Percentiles rank a stretch among this genome's conserved stretches.
These are phyloP conservation scores for Drosophila merina DNA, from an alignment of 2,888 invertebrate genomes.

Conservation along the genomic window DNA sequence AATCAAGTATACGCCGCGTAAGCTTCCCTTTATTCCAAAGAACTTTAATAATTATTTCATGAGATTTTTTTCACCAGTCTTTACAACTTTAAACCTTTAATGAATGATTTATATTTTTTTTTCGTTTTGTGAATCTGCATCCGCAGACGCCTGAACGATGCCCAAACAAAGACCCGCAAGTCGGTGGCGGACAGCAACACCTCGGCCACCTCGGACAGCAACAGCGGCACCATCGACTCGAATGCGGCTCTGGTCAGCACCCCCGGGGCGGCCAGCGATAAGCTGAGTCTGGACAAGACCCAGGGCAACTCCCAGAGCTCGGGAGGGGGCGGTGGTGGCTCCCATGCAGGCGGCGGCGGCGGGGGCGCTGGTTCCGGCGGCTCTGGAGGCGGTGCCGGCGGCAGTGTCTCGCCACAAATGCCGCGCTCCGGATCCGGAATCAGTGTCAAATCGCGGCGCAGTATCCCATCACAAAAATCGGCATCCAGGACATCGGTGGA, in stretches of 20 bases:
- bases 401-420: slow-evolving; percentile 83
- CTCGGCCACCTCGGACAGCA: slow-evolving; percentile 81
- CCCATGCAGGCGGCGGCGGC: not conserved
- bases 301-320: slow-evolving; percentile 31
- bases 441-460: slow-evolving; percentile 85
- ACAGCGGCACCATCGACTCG: slow-evolving; percentile 79
- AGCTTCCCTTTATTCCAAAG: not conserved
- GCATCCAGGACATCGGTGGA: slow-evolving; percentile 86
- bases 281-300: slow-evolving; percentile 45
- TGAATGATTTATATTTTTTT: too few relatives aligned
- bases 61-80: too few relatives aligned
- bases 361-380: slow-evolving; percentile 11
- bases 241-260: slow-evolving; percentile 63
- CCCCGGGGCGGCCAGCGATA: slow-evolving; percentile 60
- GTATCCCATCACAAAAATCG: slow-evolving; percentile 84
- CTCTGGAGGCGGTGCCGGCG: slow-evolving; percentile 56
- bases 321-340: slow-evolving; percentile 31
- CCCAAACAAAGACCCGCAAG: slow-evolving; percentile 83
- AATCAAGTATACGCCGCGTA: too few relatives aligned
- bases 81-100: too few relatives aligned
- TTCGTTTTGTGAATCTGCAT: too few relatives aligned
- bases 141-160: slow-evolving; percentile 83
- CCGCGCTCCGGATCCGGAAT: slow-evolving; percentile 85
- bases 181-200: slow-evolving; percentile 83
- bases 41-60: not conserved